Evolutionary conservation across 2,797 vertebrate species (phyloP), one percentile per base, ranked within the genome.

Genomic region (Enteromius treurensis): DNA sequence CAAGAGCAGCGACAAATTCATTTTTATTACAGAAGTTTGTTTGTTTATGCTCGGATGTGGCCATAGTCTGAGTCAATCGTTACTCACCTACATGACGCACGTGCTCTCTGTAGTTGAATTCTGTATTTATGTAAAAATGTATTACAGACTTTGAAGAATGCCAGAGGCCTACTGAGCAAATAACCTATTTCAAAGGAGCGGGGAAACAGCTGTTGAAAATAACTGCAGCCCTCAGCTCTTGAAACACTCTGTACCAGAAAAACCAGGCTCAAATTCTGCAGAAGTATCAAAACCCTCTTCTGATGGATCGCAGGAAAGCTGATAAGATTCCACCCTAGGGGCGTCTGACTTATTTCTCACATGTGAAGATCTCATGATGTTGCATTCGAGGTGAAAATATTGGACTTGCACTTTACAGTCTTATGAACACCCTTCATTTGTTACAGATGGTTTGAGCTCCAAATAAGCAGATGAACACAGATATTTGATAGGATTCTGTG

Each of bases 381-480:
- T 80, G 5, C 32, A 70, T 42, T 47, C 7, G 10, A 71, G 79
- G 69, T 73, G 69, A 81, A 81, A 82, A 86, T 69, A 77, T 55
- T 80, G 67, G 64, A 53, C 60, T 86, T 53, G 29, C 84, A 82
- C 75, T 47, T 51, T 49, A 11, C 40, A 60, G 71, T 32, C 40
- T 70, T 77, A 71, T 68, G 67, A 79, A 69, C 58, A 1, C 74
- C 71, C 77, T 70, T 78, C 60, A 85, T 78, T 83, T 32, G 21
- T 49, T 80, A 69, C 77, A 85, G 81, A 85, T 84, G 83, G 45
- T 23, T 82, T 81, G 47, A 65, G 67, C 74, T 85, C 78, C 60
- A 19, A 79, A 80, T 53, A 15, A 71, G 32, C 71, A 80, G 58
- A 77, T 47, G 58, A 84, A 82, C 73, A 40, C 42, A 74, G 26